Evolutionary conservation across 2,797 vertebrate genomes (phyloP).

Genomic region (Rousettus madagascariensis): DNA sequence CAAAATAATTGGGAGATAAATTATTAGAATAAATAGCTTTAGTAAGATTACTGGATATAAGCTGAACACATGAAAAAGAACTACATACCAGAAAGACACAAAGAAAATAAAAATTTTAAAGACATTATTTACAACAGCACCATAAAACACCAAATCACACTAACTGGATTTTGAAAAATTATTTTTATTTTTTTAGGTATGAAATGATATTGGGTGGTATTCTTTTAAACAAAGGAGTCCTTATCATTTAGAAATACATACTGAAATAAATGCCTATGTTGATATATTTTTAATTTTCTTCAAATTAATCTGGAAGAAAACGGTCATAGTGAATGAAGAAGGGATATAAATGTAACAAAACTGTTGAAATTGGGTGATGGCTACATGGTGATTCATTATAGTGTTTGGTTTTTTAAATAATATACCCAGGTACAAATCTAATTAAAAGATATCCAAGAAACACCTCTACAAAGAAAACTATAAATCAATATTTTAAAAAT

Average conservation of each 20-base stretch:
- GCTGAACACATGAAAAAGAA: background rate
- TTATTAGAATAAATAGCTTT: slow-evolving; percentile 26
- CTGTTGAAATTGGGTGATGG: background rate
- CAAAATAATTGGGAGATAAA: background rate
- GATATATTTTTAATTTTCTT: background rate
- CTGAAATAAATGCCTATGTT: background rate
- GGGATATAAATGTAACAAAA: background rate
- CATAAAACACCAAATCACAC: background rate
- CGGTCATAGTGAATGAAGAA: background rate
- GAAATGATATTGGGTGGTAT: background rate
- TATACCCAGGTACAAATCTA: background rate
- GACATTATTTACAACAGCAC: background rate
- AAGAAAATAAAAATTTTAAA: background rate
- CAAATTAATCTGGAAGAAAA: background rate
- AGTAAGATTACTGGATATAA: background rate
- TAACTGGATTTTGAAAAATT: background rate
- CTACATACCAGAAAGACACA: background rate
- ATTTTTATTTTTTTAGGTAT: background rate
- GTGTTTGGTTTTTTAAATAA: background rate
- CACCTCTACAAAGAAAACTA: background rate
- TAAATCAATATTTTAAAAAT: background rate
- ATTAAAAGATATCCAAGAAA: slow-evolving; percentile 10
- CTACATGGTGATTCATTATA: background rate
- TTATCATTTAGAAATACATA: background rate
- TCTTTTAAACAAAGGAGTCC: background rate